Evolutionary conservation across 2,113 vertebrate genomes (phyloP), one percentile per base, ranked within the genome.

Genomic region (Misgurnus mizolepis): DNA sequence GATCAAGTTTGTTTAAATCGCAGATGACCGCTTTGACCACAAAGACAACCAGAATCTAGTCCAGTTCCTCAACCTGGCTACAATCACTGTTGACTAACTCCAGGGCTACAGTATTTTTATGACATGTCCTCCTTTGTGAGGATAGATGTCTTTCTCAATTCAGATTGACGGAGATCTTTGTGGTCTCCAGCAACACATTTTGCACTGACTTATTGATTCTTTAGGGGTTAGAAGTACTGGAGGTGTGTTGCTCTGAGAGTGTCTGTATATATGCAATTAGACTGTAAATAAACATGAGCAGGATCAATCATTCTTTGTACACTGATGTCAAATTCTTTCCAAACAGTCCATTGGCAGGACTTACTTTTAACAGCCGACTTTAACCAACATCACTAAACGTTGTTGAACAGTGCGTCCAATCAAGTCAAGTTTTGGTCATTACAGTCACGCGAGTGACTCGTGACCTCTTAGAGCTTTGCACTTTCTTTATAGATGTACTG

Each of bases 241-340:
- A 60, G 55, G 47, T 61, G 68, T 83, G 47, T 65, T 73, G 73
- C 74, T 79, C 58, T 61, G 45, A 66, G 65, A 67, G 79, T 61
- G 10, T 71, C 56, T 83, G 82, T 80, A 83, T 62, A 79, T 80
- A 82, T 80, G 82, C 67, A 80, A 82, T 86, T 74, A 78, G 70
- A 74, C 66, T 86, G 80, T 82, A 82, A 79, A 86, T 72, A 78
- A 65, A 62, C 55, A 84, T 68, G 14, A 60, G 45, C 66, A 49
- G 58, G 75, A 41, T 77, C 70, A 64, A 34, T 75, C 77, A 66
- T 83, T 69, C 49, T 80, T 80, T 74, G 83, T 82, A 83, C 84
- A 75, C 80, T 80, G 84, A 85, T 85, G 81, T 85, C 84, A 75
- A 78, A 76, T 74, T 82, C 45, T 78, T 82, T 82, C 70, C 58